These are phyloP conservation scores for Grapholita molesta DNA, from an alignment of 1,140 invertebrate species.

Conservation along the genomic window DNA sequence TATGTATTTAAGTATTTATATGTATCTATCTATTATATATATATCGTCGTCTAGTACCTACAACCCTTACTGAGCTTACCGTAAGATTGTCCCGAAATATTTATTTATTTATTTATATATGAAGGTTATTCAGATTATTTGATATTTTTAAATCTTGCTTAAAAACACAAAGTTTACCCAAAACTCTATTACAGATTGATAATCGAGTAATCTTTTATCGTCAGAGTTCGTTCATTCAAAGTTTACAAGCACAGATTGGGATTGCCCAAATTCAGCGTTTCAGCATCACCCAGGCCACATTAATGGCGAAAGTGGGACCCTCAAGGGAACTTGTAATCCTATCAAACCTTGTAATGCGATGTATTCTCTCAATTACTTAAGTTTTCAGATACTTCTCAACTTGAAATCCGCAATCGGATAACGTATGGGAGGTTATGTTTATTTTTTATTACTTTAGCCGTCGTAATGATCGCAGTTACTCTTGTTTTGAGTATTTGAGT, in stretches of 20 bases:
- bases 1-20: too few relatives aligned
- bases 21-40: too few relatives aligned
- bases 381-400: background rate
- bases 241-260: background rate
- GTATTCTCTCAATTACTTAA: conserved; percentile 1
- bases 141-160: too few relatives aligned
- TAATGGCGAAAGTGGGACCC: background rate
- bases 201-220: background rate
- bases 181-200: too few relatives aligned
- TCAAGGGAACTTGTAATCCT: background rate
- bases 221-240: background rate
- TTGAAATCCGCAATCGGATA: background rate
- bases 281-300: background rate
- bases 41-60: too few relatives aligned
- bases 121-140: too few relatives aligned
- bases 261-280: background rate
- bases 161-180: too few relatives aligned
- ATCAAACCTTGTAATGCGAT: background rate
- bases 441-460: background rate
- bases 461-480: background rate
- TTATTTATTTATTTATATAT: too few relatives aligned
- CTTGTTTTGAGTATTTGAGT: too few relatives aligned
- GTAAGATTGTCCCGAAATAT: too few relatives aligned
- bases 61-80: too few relatives aligned
- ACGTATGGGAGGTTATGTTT: background rate